Evolutionary conservation across 2,113 vertebrate species (phyloP).

Genomic region (Melanerpes aurifrons): DNA sequence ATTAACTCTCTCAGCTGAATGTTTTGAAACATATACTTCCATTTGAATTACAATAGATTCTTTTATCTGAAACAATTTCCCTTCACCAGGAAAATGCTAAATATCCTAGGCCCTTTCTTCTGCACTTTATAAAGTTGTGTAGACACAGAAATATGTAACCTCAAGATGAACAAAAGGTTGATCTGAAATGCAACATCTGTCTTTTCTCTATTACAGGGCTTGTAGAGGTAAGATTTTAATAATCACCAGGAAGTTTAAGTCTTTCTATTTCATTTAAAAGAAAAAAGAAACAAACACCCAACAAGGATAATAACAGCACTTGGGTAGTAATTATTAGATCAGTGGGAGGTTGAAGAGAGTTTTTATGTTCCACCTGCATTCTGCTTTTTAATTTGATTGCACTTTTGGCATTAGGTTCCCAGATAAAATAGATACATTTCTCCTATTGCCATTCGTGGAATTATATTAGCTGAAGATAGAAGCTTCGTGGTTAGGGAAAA

Average conservation of each 20-base stretch:
- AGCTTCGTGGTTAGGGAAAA: not conserved
- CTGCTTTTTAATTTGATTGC: slow-evolving; percentile 52
- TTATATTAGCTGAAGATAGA: not conserved
- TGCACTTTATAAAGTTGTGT: not conserved
- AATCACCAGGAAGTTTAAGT: slow-evolving; percentile 14
- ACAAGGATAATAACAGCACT: not conserved
- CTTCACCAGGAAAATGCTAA: not conserved
- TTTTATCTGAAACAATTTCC: not conserved
- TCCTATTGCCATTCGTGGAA: not conserved
- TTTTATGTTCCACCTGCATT: slow-evolving; percentile 41
- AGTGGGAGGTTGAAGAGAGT: slow-evolving; percentile 31
- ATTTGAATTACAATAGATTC: not conserved
- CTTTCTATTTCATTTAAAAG: not conserved
- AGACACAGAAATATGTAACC: not conserved
- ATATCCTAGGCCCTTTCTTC: not conserved
- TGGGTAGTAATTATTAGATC: slow-evolving; percentile 41
- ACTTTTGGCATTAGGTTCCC: slow-evolving; percentile 16
- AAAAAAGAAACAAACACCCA: not conserved
- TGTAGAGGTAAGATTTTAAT: not conserved
- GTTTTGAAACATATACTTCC: slow-evolving; percentile 13
- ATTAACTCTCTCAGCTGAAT: not conserved
- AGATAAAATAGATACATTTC: slow-evolving; percentile 14
- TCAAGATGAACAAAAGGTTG: not conserved
- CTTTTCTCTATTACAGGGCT: not conserved
- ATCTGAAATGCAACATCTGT: not conserved